A percentile compares a stretch with the other conserved stretches of the same genome.
Evolutionary conservation across 2,797 vertebrate genomes (phyloP).

Genomic region (Prunella strophiata): DNA sequence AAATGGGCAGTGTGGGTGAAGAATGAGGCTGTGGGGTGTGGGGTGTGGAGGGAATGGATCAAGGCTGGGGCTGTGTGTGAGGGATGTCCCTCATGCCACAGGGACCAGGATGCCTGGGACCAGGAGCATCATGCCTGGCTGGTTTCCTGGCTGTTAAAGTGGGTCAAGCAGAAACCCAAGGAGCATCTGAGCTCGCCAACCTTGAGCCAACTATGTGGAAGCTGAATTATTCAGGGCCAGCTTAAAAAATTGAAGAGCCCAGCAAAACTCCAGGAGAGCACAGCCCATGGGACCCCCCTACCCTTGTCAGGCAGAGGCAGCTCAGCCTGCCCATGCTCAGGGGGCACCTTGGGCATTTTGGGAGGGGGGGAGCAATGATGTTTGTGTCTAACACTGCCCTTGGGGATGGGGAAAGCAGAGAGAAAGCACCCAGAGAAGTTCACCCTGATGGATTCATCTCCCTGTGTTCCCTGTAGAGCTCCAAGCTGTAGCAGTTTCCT

Average conservation of each 20-base stretch:
- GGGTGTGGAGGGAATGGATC: neutral
- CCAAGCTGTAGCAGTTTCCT: neutral
- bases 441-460: neutral
- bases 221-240: constrained; percentile 55
- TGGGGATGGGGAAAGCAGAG: neutral
- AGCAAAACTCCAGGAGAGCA: neutral
- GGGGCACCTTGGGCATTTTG: neutral
- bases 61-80: neutral
- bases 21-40: neutral
- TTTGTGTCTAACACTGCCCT: neutral
- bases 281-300: neutral
- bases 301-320: neutral
- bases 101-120: neutral
- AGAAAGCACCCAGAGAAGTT: neutral
- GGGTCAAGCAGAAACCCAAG: constrained; percentile 54
- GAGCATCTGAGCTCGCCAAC: constrained; percentile 2
- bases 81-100: neutral
- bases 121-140: neutral
- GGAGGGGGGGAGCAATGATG: accelerated
- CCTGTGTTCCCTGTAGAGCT: accelerated
- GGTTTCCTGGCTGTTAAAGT: constrained; percentile 20
- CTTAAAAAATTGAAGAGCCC: constrained; percentile 54
- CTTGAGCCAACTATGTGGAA: neutral
- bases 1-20: neutral
- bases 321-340: neutral